Evolutionary conservation across 2,888 invertebrate species (phyloP).

Genomic region (Mythimna ferrago): DNA sequence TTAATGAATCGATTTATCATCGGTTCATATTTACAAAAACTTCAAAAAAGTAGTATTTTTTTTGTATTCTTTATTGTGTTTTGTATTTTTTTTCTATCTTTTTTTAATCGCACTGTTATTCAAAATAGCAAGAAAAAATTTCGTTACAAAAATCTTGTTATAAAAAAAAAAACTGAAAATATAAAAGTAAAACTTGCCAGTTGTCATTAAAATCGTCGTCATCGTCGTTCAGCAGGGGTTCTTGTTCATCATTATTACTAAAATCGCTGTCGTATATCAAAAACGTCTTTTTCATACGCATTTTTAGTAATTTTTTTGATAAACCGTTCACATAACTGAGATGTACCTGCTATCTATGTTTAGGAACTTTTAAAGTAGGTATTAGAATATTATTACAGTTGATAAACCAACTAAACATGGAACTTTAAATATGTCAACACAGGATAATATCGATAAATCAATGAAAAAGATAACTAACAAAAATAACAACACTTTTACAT

Average conservation of each 20-base stretch:
- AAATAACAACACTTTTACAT: neutral
- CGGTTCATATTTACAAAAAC: no score
- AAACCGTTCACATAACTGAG: neutral
- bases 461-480: neutral
- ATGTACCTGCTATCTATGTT: neutral
- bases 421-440: neutral
- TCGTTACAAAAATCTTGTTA: neutral
- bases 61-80: no score
- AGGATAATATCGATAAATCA: neutral
- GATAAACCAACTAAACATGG: neutral
- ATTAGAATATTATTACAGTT: neutral
- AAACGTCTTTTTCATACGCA: slow-evolving; percentile 84
- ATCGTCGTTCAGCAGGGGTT: slow-evolving; percentile 74
- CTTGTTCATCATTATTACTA: slow-evolving; percentile 68
- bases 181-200: slow-evolving; percentile 75
- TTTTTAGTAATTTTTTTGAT: slow-evolving; percentile 57
- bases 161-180: neutral
- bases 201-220: slow-evolving; percentile 66
- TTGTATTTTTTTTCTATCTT: no score
- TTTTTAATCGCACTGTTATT: no score
- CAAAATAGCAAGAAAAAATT: neutral
- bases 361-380: neutral
- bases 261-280: slow-evolving; percentile 77
- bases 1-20: no score
- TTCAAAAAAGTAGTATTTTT: no score